Evolutionary conservation across 2,113 vertebrate species (phyloP), one percentile per base, ranked within the genome.

Genomic region (Stigmatopora argus): DNA sequence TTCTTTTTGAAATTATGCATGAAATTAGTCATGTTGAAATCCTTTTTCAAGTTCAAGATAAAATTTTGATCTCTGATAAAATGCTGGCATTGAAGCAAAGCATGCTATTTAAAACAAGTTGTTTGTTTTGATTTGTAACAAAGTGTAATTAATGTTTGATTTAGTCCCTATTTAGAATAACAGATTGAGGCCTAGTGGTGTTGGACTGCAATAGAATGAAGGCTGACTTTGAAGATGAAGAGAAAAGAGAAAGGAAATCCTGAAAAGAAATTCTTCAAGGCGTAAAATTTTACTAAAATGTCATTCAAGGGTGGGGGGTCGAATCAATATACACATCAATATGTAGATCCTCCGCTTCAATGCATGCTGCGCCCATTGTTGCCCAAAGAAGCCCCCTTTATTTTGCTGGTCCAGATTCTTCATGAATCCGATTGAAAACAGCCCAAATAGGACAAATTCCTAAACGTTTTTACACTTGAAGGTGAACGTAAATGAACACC

Each of bases 171-270:
- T 55, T 52, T 49, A 31, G 53, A 26, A 56, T 79, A 17, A 47
- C 77, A 78, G 72, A 72, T 60, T 75, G 71, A 87, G 87, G 87
- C 85, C 87, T 78, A 76, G 68, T 74, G 67, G 72, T 78, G 70
- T 62, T 63, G 49, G 47, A 73, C 49, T 26, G 65, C 53, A 13
- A 47, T 21, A 65, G 34, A 72, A 73, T 52, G 53, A 77, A 81
- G 65, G 44, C 62, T 38, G 44, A 1, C 41, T 62, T 13, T 45
- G 47, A 15, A 0, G 11, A 53, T 8, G 65, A 60, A 48, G 56
- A 3, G 65, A 4, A 73, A 66, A 59, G 7, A 68, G 35, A 71
- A 58, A 17, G 0, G 4, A 53, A 73, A 72, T 68, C 61, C 67
- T 70, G 69, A 11, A 13, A 0, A 41, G 45, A 35, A 51, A 68